Evolutionary conservation across 2,888 invertebrate genomes (phyloP).

Genomic region (Drosophila histrio): DNA sequence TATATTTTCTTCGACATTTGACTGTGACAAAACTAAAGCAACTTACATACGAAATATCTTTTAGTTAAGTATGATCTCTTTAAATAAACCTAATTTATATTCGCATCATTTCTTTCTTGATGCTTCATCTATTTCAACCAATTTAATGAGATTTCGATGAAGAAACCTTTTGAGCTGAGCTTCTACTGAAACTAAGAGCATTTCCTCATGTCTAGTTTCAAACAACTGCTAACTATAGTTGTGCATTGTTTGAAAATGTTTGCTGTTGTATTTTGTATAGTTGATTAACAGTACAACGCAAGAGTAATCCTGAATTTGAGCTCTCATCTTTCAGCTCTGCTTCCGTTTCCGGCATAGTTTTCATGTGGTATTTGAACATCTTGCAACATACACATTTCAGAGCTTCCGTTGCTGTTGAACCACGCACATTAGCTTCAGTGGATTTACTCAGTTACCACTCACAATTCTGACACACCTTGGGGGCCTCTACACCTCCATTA

Average conservation of each 20-base stretch:
- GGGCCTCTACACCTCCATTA: conserved; percentile 11
- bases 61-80: no score
- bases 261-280: conserved; percentile 52
- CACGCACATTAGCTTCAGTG: conserved; percentile 10
- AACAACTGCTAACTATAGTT: neutral
- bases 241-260: conserved; percentile 27
- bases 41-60: no score
- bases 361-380: conserved; percentile 31
- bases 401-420: conserved; percentile 24
- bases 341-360: conserved; percentile 73
- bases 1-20: no score
- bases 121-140: no score
- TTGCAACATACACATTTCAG: conserved; percentile 17
- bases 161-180: no score
- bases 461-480: conserved; percentile 26
- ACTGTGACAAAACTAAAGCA: no score
- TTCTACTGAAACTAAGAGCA: neutral
- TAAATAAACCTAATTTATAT: no score
- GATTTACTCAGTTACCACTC: conserved; percentile 2
- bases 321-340: conserved; percentile 41
- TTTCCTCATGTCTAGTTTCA: neutral
- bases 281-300: conserved; percentile 24
- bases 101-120: no score
- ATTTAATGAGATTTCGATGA: no score
- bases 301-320: conserved; percentile 14